Evolutionary conservation across 2,113 vertebrate genomes (phyloP).

Genomic region (Dissostichus mawsoni): DNA sequence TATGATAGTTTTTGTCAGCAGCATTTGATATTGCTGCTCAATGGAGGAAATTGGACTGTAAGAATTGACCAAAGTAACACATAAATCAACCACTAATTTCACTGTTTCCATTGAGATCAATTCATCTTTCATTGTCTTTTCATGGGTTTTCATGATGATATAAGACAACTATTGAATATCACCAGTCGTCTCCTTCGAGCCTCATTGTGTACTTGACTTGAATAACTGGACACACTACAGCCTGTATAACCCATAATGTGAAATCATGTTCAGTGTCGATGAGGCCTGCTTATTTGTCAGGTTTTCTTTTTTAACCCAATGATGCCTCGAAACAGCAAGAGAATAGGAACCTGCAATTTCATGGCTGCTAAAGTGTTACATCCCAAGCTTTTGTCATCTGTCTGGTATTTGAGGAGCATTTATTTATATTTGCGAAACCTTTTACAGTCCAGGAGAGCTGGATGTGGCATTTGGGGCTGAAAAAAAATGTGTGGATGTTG

Average conservation of each 20-base stretch:
- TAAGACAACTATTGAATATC: slow-evolving; percentile 4
- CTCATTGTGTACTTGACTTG: slow-evolving; percentile 8
- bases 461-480: slow-evolving; percentile 39
- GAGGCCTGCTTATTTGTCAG: slow-evolving; percentile 22
- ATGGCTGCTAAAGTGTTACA: slow-evolving; percentile 46
- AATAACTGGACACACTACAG: slow-evolving; percentile 55
- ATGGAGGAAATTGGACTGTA: not conserved
- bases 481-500: slow-evolving; percentile 35
- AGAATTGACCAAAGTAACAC: not conserved
- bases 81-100: not conserved
- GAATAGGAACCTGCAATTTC: slow-evolving; percentile 25
- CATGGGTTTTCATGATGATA: slow-evolving; percentile 19
- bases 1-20: not conserved
- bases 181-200: slow-evolving; percentile 14
- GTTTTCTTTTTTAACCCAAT: slow-evolving; percentile 42
- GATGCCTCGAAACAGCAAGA: slow-evolving; percentile 24
- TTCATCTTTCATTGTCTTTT: slow-evolving; percentile 15
- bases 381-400: slow-evolving; percentile 38
- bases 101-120: not conserved
- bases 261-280: slow-evolving; percentile 36
- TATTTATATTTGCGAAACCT: slow-evolving; percentile 55
- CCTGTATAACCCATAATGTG: slow-evolving; percentile 67
- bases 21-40: not conserved
- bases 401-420: slow-evolving; percentile 70
- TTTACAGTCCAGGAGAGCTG: slow-evolving; percentile 49